phyloP scores from a whole-genome alignment of 2,888 invertebrate genomes.

The Hanleya hanleyi region DNA sequence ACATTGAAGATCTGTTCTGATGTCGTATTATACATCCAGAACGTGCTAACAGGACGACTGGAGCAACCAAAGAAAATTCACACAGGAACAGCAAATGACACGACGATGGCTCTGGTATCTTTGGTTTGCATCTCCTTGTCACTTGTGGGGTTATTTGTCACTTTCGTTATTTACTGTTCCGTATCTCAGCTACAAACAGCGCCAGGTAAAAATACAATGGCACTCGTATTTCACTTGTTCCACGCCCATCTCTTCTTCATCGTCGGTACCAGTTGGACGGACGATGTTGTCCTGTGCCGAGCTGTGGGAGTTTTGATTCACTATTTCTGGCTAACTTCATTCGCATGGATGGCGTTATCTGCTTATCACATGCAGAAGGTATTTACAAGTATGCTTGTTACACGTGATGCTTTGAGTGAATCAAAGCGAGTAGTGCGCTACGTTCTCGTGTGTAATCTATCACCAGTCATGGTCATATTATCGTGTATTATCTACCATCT shows the following conservation, averaged over 20 bases:
- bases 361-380: not conserved
- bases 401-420: no score
- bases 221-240: not conserved
- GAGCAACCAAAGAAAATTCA: no score
- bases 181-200: not conserved
- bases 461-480: not conserved
- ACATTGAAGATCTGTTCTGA: no score
- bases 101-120: not conserved
- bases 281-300: not conserved
- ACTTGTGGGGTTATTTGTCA: not conserved
- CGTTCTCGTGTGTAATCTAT: not conserved
- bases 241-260: not conserved
- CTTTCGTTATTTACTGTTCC: not conserved
- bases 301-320: not conserved
- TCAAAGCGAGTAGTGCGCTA: not conserved
- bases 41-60: no score
- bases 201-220: no score
- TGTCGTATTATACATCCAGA: no score
- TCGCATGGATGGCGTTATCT: not conserved
- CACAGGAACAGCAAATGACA: no score
- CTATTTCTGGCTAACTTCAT: not conserved
- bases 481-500: not conserved
- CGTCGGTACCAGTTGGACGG: not conserved
- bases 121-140: not conserved
- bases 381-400: no score